Percentiles rank a stretch among this genome's conserved stretches.
phyloP scores from a whole-genome alignment of 2,797 vertebrate species.

The Gallinago nigripennis region DNA sequence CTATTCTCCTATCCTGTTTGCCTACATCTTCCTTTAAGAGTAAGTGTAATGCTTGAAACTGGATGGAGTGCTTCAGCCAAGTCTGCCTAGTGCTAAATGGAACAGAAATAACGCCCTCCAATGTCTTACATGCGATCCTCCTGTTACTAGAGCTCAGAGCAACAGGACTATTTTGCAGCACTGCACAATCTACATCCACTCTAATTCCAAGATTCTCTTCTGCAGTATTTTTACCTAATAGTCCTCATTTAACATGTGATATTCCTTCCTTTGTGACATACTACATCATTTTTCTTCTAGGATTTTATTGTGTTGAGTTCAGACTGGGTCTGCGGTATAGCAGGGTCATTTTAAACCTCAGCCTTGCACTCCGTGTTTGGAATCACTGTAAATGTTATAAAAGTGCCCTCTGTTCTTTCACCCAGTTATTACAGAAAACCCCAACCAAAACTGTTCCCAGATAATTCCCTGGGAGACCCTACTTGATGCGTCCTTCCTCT shows the following conservation, averaged over 20 bases:
- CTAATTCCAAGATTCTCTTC: not conserved
- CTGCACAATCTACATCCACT: not conserved
- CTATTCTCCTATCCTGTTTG: not conserved
- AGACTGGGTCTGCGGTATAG: not conserved
- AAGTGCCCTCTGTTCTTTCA: not conserved
- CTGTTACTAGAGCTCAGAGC: not conserved
- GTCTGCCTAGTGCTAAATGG: not conserved
- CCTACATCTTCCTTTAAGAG: not conserved
- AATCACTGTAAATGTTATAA: not conserved
- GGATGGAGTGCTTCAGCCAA: not conserved
- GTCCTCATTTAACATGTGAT: accelerated
- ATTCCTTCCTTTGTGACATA: not conserved
- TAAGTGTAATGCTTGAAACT: not conserved
- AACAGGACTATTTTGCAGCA: not conserved
- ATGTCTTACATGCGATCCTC: not conserved
- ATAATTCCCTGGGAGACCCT: not conserved
- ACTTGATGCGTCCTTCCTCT: not conserved
- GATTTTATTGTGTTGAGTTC: not conserved
- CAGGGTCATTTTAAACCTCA: not conserved
- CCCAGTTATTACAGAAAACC: not conserved
- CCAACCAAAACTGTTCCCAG: not conserved
- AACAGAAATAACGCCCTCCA: not conserved
- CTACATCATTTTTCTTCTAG: not conserved
- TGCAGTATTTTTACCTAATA: not conserved
- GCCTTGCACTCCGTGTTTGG: not conserved